Conservation (phyloP, 2,888 invertebrate species). For the Trichogramma dendrolimi region DNA sequence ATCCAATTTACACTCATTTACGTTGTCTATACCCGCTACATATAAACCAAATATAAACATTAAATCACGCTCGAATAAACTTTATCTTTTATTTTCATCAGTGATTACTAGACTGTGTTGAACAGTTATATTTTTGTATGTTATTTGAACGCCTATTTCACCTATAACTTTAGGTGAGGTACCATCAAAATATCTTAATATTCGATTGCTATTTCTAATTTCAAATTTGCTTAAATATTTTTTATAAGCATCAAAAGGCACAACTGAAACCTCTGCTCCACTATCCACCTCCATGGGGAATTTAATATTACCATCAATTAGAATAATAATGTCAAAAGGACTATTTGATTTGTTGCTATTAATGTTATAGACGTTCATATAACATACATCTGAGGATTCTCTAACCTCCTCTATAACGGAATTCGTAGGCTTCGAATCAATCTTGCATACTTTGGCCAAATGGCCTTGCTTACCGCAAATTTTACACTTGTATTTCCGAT, state of each 20-base stretch:
- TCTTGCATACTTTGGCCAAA: constrained; percentile 20
- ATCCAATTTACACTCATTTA: not conserved
- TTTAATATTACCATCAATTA: constrained; percentile 31
- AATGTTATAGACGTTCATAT: no score
- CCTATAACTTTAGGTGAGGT: constrained; percentile 21
- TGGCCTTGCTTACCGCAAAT: constrained; percentile 17
- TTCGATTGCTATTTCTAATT: constrained; percentile 9
- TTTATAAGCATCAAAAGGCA: constrained; percentile 14
- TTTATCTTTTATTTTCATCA: not conserved
- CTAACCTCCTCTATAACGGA: no score
- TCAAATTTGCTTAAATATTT: constrained; percentile 5
- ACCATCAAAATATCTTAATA: constrained; percentile 23
- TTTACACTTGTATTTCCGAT: constrained; percentile 14
- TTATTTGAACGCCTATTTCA: no score
- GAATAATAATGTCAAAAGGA: constrained; percentile 15
- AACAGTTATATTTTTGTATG: no score
- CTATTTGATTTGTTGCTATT: no score
- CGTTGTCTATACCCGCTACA: not conserved
- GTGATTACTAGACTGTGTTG: no score
- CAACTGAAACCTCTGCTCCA: constrained; percentile 34
- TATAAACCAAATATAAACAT: not conserved
- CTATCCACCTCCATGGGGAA: constrained; percentile 35
- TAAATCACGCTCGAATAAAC: not conserved
- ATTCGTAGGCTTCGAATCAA: no score
- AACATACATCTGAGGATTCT: no score